These are phyloP conservation scores for Eleginops maclovinus DNA, from an alignment of 2,113 vertebrate species.

Conservation along the genomic window DNA sequence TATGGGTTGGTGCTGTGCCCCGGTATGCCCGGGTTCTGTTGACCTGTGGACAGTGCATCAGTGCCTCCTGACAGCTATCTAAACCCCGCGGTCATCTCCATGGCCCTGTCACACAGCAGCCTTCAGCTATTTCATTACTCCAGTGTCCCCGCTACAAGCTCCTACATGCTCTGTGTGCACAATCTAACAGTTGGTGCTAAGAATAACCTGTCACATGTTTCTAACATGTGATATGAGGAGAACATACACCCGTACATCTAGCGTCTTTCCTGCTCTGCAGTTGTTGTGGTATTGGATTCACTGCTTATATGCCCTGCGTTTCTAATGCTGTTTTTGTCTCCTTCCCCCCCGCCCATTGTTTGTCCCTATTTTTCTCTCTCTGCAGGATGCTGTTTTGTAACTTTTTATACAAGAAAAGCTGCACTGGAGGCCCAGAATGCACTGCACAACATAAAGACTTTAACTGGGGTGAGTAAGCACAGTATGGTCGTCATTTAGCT, in stretches of 20 bases:
- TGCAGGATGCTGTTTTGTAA: slow-evolving; percentile 99
- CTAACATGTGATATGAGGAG: slow-evolving; percentile 43
- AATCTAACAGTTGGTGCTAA: slow-evolving; percentile 43
- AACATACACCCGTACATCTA: slow-evolving; percentile 44
- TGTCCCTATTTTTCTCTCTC: slow-evolving; percentile 54
- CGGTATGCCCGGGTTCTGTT: slow-evolving; percentile 22
- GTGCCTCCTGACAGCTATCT: slow-evolving; percentile 45
- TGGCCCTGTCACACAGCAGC: slow-evolving; percentile 52
- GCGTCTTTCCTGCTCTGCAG: slow-evolving; percentile 39
- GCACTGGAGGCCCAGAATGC: slow-evolving; percentile 99
- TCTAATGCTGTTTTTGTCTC: slow-evolving; percentile 58
- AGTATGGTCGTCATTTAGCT: slow-evolving; percentile 63
- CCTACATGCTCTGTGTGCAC: slow-evolving; percentile 33
- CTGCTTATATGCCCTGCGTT: slow-evolving; percentile 42
- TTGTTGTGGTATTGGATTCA: slow-evolving; percentile 36
- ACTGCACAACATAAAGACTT: slow-evolving; percentile 99
- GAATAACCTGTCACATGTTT: slow-evolving; percentile 66
- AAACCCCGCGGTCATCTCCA: slow-evolving; percentile 49
- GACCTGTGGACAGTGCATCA: slow-evolving; percentile 51
- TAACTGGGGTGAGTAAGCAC: slow-evolving; percentile 97
- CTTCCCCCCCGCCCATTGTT: slow-evolving; percentile 41
- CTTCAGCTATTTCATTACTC: slow-evolving; percentile 56
- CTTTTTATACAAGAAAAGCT: slow-evolving; percentile 99
- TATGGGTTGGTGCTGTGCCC: slow-evolving; percentile 23
- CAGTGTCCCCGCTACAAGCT: slow-evolving; percentile 52